Conservation (phyloP, 2,797 vertebrate species). For the Hypotaenidia philippensis region DNA sequence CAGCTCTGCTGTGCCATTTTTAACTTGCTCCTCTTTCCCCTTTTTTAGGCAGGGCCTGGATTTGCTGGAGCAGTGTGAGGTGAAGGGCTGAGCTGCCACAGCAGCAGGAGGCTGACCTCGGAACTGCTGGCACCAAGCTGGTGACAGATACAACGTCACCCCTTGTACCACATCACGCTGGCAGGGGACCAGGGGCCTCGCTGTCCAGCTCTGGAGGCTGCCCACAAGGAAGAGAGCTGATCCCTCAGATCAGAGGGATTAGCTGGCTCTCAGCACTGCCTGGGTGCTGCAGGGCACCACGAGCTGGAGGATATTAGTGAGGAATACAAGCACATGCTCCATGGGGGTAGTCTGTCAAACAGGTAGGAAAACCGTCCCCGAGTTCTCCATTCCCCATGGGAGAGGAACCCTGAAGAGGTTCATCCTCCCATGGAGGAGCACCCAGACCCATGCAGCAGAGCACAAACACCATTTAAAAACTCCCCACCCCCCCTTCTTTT, state of each 20-base stretch:
- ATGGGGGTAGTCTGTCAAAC: background rate
- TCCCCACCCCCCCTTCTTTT: background rate
- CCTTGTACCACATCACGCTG: accelerated
- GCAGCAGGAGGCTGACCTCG: accelerated
- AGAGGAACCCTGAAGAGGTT: background rate
- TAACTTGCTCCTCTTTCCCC: background rate
- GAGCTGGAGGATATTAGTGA: accelerated
- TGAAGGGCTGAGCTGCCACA: accelerated
- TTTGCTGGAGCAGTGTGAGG: accelerated
- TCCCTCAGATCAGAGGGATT: background rate
- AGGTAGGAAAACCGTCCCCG: background rate
- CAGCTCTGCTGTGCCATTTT: background rate
- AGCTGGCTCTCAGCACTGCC: accelerated
- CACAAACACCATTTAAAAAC: background rate
- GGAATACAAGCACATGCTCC: background rate
- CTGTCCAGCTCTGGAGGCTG: accelerated
- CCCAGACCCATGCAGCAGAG: background rate
- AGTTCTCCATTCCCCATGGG: accelerated
- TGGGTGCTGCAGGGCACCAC: accelerated
- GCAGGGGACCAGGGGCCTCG: background rate
- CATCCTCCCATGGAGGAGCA: background rate
- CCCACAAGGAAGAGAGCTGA: background rate
- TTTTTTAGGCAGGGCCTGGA: background rate
- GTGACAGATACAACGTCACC: background rate
- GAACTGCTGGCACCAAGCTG: background rate